phyloP scores from a whole-genome alignment of 2,113 vertebrate species.

The Peromyscus polionotus region DNA sequence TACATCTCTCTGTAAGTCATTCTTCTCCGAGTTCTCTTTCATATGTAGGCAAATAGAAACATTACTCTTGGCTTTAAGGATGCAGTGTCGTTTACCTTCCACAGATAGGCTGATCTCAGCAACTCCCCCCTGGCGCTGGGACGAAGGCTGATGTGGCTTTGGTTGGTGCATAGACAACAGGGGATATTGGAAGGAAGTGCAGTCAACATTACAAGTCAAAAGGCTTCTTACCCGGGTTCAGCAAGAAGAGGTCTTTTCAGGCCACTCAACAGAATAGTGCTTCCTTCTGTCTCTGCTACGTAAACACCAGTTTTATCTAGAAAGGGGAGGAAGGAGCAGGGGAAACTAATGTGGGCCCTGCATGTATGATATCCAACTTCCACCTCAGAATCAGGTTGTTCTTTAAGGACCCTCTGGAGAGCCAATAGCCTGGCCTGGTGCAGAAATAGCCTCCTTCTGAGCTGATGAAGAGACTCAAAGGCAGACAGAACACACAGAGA shows the following conservation, averaged over 20 bases:
- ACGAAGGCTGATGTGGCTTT: not conserved
- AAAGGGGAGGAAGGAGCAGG: not conserved
- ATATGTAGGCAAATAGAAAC: not conserved
- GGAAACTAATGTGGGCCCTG: not conserved
- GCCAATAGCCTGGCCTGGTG: not conserved
- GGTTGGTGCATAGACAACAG: not conserved
- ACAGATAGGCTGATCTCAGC: not conserved
- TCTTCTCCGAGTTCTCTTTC: not conserved
- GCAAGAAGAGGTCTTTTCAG: not conserved
- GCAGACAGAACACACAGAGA: slow-evolving; percentile 18
- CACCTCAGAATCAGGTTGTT: not conserved
- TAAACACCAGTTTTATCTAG: slow-evolving; percentile 8
- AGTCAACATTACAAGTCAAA: not conserved
- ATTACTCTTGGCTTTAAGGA: not conserved
- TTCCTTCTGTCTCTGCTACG: not conserved
- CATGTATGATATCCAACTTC: not conserved
- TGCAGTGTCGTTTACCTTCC: not conserved
- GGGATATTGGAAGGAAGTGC: not conserved
- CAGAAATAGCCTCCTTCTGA: not conserved
- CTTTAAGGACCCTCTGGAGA: slow-evolving; percentile 48
- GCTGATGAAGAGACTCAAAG: slow-evolving; percentile 15
- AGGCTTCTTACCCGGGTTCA: not conserved
- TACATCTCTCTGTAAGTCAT: not conserved
- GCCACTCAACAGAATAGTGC: not conserved
- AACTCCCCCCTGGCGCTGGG: not conserved